Evolutionary conservation across 2,113 vertebrate species (phyloP).

Genomic region (Pimephales promelas): DNA sequence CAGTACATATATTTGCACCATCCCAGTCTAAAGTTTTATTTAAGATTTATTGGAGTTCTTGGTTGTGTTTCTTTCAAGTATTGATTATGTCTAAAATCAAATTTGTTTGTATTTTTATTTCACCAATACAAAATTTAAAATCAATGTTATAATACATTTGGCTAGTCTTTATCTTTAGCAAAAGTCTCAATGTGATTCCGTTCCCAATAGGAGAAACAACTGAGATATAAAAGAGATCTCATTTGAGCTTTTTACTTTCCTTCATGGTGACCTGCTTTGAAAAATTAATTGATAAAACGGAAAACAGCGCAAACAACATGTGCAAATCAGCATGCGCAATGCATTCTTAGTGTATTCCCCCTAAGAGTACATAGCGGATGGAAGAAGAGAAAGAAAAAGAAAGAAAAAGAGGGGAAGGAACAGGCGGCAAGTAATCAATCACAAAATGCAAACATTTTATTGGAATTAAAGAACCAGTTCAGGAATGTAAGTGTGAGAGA

Average conservation of each 20-base stretch:
- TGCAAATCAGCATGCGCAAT: not conserved
- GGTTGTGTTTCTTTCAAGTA: not conserved
- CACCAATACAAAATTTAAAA: no score
- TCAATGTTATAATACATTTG: not conserved
- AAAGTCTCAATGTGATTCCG: not conserved
- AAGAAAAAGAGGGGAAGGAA: slow-evolving; percentile 25
- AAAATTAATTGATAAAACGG: not conserved
- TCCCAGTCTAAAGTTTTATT: not conserved
- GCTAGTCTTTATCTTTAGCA: not conserved
- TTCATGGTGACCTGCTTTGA: not conserved
- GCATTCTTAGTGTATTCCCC: not conserved
- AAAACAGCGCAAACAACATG: not conserved
- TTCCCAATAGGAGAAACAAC: not conserved
- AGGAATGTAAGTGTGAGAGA: slow-evolving; percentile 28
- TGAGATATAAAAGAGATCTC: not conserved
- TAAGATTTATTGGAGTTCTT: not conserved
- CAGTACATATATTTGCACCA: not conserved
- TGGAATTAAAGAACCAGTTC: slow-evolving; percentile 64
- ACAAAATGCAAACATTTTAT: slow-evolving; percentile 68
- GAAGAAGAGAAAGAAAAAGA: not conserved
- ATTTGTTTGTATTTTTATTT: not conserved
- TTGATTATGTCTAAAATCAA: not conserved
- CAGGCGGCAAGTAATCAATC: slow-evolving; percentile 68
- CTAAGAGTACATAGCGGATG: not conserved
- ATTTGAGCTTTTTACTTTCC: not conserved